These are phyloP conservation scores for Drosophila mojavensis DNA, from an alignment of 1,140 invertebrate genomes.

Conservation along the genomic window DNA sequence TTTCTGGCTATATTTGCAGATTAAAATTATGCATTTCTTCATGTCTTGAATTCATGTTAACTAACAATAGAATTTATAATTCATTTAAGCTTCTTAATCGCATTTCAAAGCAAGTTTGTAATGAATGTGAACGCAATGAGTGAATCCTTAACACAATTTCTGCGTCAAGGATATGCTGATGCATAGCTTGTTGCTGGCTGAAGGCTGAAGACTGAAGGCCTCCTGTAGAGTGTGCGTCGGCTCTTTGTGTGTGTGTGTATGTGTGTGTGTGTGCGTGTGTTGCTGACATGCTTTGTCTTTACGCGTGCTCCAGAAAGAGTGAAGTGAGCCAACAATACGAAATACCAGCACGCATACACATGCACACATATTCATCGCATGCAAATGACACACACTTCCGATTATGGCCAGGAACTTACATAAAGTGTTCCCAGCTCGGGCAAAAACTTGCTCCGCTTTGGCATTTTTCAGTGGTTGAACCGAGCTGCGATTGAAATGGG, in stretches of 20 bases:
- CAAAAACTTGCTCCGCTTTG: conserved; percentile 1
- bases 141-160: conserved; percentile 53
- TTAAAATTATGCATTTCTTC: no score
- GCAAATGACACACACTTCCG: conserved; percentile 61
- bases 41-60: no score
- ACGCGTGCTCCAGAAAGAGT: conserved; percentile 65
- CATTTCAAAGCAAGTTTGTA: conserved; percentile 3
- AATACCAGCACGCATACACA: conserved; percentile 4
- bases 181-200: conserved; percentile 6
- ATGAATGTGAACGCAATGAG: conserved; percentile 41
- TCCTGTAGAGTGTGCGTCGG: conserved; percentile 6
- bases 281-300: conserved; percentile 63
- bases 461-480: not conserved
- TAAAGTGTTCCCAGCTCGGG: conserved; percentile 10
- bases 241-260: conserved; percentile 2
- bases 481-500: conserved; percentile 5
- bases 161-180: conserved; percentile 13
- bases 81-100: not conserved
- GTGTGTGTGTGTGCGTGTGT: conserved; percentile 5
- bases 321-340: conserved; percentile 24
- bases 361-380: conserved; percentile 34
- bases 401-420: conserved; percentile 32
- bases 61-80: not conserved
- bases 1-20: no score
- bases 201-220: conserved; percentile 8